Base-by-base conservation (phyloP, 2,888 invertebrate genomes). In the Napeogenes sylphis region DNA sequence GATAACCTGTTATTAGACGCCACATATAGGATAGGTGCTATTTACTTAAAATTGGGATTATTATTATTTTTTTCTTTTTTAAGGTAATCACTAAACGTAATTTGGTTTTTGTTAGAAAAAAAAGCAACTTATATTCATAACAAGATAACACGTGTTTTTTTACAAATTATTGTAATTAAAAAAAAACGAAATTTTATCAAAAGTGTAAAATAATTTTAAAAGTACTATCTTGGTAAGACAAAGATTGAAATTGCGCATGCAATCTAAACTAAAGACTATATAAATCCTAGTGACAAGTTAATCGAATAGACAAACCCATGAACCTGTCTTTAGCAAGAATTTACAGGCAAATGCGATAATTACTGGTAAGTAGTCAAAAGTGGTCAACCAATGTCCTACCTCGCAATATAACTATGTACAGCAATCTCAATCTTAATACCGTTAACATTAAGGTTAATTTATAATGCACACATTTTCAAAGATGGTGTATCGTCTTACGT, bases 281-380 rank as follows among this genome's bases (percentile, higher is more conserved):
- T 73, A 73, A 73, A 73, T 71, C 65, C 63, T 56, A 68, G 68
- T 69, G 69, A 71, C 69, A 70, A 68, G 65, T 67, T 72, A 68
- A 69, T 72, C 70, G 65, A 65, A 66, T 66, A 71, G 64, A 57
- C 63, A 70, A 69, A 70, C 70, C 65, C 72, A 72, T 73, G 69
- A 69, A 73, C 66, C 66, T 68, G 71, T 71, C 70, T 66, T 66
- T 58, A 66, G 61, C 58, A 66, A 64, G 70, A 70, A 74, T 74
- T 71, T 72, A 72, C 70, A 71, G 68, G 63, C 65, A 67, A 64
- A 58, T 62, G 60, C 45, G 63, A 64, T 73, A 73, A 73, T 71
- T 72, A 69, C 68, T 63, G 65, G 68, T 71, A 73, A 71, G 62
- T 70, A 69, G 71, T 66, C 56, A 66, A 59, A 57, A 66, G 65